Evolutionary conservation across 1,140 invertebrate genomes (phyloP).

Genomic region (Stratiolaelaps scimitus): DNA sequence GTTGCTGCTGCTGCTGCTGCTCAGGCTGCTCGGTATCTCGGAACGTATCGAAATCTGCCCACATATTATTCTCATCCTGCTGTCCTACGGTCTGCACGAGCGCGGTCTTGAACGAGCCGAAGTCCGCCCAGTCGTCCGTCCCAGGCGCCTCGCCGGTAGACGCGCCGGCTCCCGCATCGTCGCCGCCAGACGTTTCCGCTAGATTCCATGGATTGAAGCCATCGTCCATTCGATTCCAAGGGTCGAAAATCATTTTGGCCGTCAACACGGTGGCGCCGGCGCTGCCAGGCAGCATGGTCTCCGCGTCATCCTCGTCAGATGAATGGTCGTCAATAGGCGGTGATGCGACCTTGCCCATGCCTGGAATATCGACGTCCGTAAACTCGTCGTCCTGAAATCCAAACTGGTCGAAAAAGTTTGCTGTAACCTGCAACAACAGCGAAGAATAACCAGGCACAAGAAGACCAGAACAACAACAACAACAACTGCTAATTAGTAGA

Average conservation of each 20-base stretch:
- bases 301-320: constrained; percentile 17
- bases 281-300: too few relatives aligned
- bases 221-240: constrained; percentile 26
- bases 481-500: too few relatives aligned
- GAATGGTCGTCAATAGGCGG: constrained; percentile 25
- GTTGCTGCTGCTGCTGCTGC: not conserved
- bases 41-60: constrained; percentile 13
- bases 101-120: not conserved
- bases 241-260: not conserved
- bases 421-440: constrained; percentile 16
- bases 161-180: not conserved
- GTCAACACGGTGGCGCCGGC: too few relatives aligned
- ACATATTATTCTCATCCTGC: not conserved
- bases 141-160: too few relatives aligned
- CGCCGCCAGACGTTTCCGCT: not conserved
- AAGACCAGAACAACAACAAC: too few relatives aligned
- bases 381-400: constrained; percentile 26
- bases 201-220: constrained; percentile 27
- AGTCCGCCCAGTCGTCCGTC: constrained; percentile 12
- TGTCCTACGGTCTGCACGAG: not conserved
- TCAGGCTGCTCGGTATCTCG: not conserved
- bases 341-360: constrained; percentile 9
- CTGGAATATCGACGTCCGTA: constrained; percentile 22
- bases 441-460: too few relatives aligned
- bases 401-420: constrained; percentile 10